Evolutionary conservation across 2,888 invertebrate species (phyloP).

Genomic region (Drosophila algonquin): DNA sequence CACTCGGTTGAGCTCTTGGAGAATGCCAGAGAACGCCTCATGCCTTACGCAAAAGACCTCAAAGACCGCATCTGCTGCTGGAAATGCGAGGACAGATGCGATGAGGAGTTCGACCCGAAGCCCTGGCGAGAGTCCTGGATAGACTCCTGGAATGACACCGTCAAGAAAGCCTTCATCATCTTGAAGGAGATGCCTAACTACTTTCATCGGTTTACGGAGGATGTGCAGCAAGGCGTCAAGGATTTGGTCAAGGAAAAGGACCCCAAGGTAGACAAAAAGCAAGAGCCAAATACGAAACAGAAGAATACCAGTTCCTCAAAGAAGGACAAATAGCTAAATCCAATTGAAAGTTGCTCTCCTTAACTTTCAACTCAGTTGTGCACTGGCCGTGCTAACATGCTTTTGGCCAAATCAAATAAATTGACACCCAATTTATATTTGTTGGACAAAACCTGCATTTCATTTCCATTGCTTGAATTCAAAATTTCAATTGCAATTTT

Average conservation of each 20-base stretch:
- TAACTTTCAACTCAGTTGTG: no score
- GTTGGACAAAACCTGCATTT: no score
- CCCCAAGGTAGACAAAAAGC: not conserved
- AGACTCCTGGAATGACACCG: conserved; percentile 31
- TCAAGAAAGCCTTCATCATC: conserved; percentile 9
- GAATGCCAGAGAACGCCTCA: conserved; percentile 5
- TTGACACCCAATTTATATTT: no score
- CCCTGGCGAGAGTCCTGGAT: conserved; percentile 24
- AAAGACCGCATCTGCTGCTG: conserved; percentile 18
- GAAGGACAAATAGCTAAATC: no score
- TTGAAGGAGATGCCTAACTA: conserved; percentile 6
- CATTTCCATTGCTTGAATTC: no score
- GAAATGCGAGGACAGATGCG: conserved; percentile 8
- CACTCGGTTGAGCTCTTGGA: not conserved
- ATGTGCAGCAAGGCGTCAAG: conserved; percentile 3
- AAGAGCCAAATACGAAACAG: no score
- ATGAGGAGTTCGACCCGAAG: not conserved
- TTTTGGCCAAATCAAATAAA: no score
- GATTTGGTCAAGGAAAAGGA: not conserved
- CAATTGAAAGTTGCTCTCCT: no score
- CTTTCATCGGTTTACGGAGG: conserved; percentile 2
- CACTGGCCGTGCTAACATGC: no score
- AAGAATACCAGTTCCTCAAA: no score
- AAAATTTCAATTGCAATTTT: no score
- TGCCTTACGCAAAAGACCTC: conserved; percentile 5